Base-by-base conservation (phyloP, 1,140 invertebrate species). In the Bradysia coprophila region DNA sequence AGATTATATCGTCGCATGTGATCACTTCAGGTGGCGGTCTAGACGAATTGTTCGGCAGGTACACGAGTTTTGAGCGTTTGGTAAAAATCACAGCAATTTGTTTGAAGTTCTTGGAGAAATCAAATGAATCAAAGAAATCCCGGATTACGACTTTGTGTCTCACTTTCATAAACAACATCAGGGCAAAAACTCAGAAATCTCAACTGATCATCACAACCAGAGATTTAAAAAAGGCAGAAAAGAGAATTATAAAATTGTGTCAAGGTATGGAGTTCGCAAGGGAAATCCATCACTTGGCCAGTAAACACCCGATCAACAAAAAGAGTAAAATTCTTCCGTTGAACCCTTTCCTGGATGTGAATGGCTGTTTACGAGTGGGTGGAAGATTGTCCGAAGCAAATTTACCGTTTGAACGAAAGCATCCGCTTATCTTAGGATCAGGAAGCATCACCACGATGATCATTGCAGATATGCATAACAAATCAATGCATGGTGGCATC, bases 381-480 rank as follows among this genome's bases (percentile, higher is more conserved):
- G 37, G 37, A 10, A 38, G 37, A 19, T 16, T 38, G 6, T 3
- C 8, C 9, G 21, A 38, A 21, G 10, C 37, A 38, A 9, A 9
- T 16, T 18, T 38, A 8, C 16, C 15, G 15, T 38, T 6, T 21
- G 21, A 19, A 4, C 4, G 3, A 4, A 38, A 38, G 15, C 37
- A 38, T n/a, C 37, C 37, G 21, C 3, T 38, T 4, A 38, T 38
- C 21, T 8, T 38, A 9, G 4, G 4, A 8, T 4, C 3, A 21
- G 5, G 21, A 38, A 20, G 6, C 8, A 5, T 38, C 8, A 21
- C 37, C 3, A 20, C 11, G 21, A 5, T 38, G 16, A 38, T 38
- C 19, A 21, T 38, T 20, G 46, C 49, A 9, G 46, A 46, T n/a
- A 53, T 16, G 18, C 33, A 36, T 36, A 18, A 36, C 10, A 6